Evolutionary conservation across 92 coral and sea anemone species (phyloP), one percentile per base, ranked within the genome.

Genomic region (Zoanthus gigantus): DNA sequence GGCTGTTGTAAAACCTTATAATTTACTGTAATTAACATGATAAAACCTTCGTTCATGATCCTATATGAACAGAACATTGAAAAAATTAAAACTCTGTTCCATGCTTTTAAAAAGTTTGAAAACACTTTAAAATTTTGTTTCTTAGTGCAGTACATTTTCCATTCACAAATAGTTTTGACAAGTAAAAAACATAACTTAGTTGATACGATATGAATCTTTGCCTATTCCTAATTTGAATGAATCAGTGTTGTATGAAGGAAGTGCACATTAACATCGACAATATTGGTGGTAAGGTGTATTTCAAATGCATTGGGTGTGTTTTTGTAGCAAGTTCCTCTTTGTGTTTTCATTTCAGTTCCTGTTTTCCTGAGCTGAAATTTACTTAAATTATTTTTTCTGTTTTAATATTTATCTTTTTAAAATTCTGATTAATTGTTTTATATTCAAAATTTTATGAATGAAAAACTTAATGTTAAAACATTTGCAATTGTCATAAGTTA

Each of bases 271-370:
- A 28, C 16, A 63, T 9, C 30, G 31, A 18, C 67, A 76, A 16
- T 77, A 77, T 77, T 77, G 46, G 68, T 45, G 12, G 45, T 10
- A 44, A 56, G 46, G 47, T 54, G 68, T 54, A 6, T 52, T 53
- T 52, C 46, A 67, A 6, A 9, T 6, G 17, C 34, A 14, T 31
- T 13, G 82, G 65, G 68, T 30, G 65, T 50, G 80, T 30, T 11
- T 8, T 14, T 4, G 53, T 18, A 53, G 60, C 82, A 16, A 29
- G 82, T 54, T 53, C 63, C 45, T 6, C 63, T 77, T 77, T 53
- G 67, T 76, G 4, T 4, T 37, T 37, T 37, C 42, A 2, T 37
- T 77, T 53, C 67, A 28, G 82, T 77, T 77, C 82, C 82, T 77
- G 82, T 77, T 77, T 77, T 77, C 31, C 68, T 15, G 18, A 7